Evolutionary conservation across 2,797 vertebrate species (phyloP).

Genomic region (Decapterus maruadsi): DNA sequence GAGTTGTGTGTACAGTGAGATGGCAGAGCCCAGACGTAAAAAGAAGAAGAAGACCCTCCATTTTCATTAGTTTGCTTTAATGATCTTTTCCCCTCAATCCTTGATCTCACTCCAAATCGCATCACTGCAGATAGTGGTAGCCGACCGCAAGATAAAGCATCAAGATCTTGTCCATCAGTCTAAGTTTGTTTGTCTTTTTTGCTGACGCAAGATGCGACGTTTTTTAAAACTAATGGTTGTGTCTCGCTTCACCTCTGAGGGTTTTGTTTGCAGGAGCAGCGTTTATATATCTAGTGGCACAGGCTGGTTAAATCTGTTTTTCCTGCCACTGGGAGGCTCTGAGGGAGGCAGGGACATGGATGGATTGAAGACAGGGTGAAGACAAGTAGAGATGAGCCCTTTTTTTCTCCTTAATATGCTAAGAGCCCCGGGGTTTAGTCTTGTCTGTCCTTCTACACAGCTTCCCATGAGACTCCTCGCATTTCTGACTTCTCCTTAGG

Average conservation of each 20-base stretch:
- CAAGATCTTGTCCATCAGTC: conserved; percentile 2
- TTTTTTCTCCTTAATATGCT: conserved; percentile 36
- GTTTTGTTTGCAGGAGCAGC: neutral
- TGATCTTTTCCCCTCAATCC: conserved; percentile 31
- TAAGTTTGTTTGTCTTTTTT: neutral
- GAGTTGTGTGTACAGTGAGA: conserved; percentile 28
- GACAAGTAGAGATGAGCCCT: conserved; percentile 16
- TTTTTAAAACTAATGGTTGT: neutral
- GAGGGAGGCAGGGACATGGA: neutral
- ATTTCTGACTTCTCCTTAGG: conserved; percentile 15
- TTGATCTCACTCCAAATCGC: conserved; percentile 23
- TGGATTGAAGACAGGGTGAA: conserved; percentile 5
- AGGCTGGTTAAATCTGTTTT: conserved; percentile 29
- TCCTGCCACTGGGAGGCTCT: conserved; percentile 6
- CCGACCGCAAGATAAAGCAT: conserved; percentile 14
- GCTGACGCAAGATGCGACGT: neutral
- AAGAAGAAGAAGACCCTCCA: conserved; percentile 36
- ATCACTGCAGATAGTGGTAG: neutral
- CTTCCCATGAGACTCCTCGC: conserved; percentile 27
- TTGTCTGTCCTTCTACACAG: conserved; percentile 30
- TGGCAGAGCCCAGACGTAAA: conserved; percentile 18
- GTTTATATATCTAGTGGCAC: conserved; percentile 2
- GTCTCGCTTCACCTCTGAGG: neutral
- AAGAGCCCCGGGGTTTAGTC: conserved; percentile 13
- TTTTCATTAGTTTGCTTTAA: conserved; percentile 54